Evolutionary conservation across 2,113 vertebrate species (phyloP), one percentile per base, ranked within the genome.

Genomic region (Coptodon bakossiorum): DNA sequence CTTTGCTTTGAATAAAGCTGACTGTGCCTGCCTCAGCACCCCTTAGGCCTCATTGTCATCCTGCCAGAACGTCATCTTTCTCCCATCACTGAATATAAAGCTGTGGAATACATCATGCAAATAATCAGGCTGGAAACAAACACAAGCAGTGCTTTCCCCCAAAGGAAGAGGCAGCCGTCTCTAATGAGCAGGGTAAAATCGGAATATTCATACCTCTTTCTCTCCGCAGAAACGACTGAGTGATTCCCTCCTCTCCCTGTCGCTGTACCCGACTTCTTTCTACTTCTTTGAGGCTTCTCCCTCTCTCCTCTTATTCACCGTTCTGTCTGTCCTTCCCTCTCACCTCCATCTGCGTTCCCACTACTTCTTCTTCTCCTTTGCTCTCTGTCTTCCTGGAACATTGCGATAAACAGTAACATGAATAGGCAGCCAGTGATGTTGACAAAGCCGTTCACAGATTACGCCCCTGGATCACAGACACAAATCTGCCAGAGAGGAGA

Each of bases 61-160:
- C 84, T 91, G 89, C 93, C 90, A 89, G 89, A 93, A 90, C 78
- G 86, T 89, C 94, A 92, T 93, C 89, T 91, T 90, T 85, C 86
- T 85, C 82, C 91, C 92, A 93, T 94, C 86, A 86, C 88, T 91
- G 94, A 90, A 93, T 93, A 90, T 90, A 93, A 95, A 92, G 91
- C 93, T 88, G 86, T 48, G 80, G 92, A 95, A 96, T 96, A 95
- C 90, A 94, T 95, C 94, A 96, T 95, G 93, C 92, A 95, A 95
- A 96, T 96, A 96, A 95, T 95, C 91, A 92, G 91, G 68, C 92
- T 90, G 86, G 93, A 96, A 95, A 95, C 92, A 95, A 95, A 96
- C 93, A 94, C 86, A 90, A 90, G 94, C 92, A 88, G 71, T 3
- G 71, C 87, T 92, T 85, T 90, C 86, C 94, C 94, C 93, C 89